These are phyloP conservation scores for Ptychochromis oligacanthus DNA, from an alignment of 2,113 vertebrate species.

Conservation along the genomic window DNA sequence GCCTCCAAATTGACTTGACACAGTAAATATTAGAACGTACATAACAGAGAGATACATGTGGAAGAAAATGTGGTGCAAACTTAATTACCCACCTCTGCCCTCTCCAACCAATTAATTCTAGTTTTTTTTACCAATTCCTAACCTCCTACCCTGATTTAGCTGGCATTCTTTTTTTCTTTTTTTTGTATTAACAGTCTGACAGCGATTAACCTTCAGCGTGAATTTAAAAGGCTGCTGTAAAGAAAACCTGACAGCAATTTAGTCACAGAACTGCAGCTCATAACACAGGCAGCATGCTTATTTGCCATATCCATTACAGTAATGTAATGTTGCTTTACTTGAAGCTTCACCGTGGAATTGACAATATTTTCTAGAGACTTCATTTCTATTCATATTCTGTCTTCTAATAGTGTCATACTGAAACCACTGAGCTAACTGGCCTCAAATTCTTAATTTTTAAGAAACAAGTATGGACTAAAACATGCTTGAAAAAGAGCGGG, in stretches of 20 bases:
- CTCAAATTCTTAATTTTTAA: background rate
- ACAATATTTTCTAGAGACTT: background rate
- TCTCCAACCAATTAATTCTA: background rate
- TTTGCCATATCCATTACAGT: background rate
- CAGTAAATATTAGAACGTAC: background rate
- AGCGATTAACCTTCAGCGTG: background rate
- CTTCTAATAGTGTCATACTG: background rate
- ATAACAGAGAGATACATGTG: background rate
- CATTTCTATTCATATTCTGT: background rate
- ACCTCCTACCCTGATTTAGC: background rate
- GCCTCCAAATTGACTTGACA: background rate
- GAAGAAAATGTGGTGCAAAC: background rate
- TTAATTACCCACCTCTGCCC: background rate
- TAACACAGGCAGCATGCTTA: background rate
- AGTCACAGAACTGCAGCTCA: background rate
- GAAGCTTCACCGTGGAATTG: background rate
- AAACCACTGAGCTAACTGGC: background rate
- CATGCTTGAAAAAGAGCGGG: conserved; percentile 5
- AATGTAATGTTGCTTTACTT: background rate
- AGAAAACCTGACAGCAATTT: background rate
- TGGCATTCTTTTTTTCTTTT: background rate
- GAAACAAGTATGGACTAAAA: conserved; percentile 7
- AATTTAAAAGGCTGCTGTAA: background rate
- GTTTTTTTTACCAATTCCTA: background rate
- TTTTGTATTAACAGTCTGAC: background rate